Base-by-base conservation (phyloP, 2,888 invertebrate species). In the Apodemia mormo region DNA sequence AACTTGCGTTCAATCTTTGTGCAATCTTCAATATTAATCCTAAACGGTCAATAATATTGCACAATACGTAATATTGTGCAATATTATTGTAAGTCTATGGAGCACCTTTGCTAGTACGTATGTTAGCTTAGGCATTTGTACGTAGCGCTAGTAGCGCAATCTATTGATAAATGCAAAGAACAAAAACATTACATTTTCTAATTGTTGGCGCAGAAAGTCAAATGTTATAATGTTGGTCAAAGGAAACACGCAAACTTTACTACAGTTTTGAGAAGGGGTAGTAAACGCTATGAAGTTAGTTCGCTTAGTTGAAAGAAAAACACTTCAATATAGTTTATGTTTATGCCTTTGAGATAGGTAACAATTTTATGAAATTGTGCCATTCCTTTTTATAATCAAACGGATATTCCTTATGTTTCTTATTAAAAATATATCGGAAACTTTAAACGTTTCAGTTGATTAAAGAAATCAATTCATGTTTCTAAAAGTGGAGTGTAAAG, bases 401-500 rank as follows among this genome's bases (percentile, higher is more conserved):
- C 61, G n/a, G 2, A 14, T 64, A 64, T 64, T 37, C 61, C 14
- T 37, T 64, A 64, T 33, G 58, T 61, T 8, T 33, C 7, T 61
- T 61, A 33, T 12, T 2, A 6, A 14, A 37, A 37, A 64, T 64
- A 64, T n/a, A 64, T 64, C n/a, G 7, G 6, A 7, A 61, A 64
- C 14, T 64, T 33, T 64, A 61, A 52, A 14, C 61, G 6, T 37
- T 61, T 7, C 14, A 37, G 6, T 14, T 37, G 6, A 64, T 68
- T 66, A 70, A 73, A 72, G 65, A 72, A 77, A 69, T 69, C 76
- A 81, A 83, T 87, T 82, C 80, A 88, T 90, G 88, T 87, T 81
- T 79, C 79, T 76, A 79, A 80, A 81, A 85, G 91, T 91, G 90
- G 82, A 89, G 92, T 92, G 92, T 80, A 79, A 80, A 84, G 80